These are phyloP conservation scores for Drosophila diplacantha DNA, from an alignment of 2,888 invertebrate species.

Conservation along the genomic window DNA sequence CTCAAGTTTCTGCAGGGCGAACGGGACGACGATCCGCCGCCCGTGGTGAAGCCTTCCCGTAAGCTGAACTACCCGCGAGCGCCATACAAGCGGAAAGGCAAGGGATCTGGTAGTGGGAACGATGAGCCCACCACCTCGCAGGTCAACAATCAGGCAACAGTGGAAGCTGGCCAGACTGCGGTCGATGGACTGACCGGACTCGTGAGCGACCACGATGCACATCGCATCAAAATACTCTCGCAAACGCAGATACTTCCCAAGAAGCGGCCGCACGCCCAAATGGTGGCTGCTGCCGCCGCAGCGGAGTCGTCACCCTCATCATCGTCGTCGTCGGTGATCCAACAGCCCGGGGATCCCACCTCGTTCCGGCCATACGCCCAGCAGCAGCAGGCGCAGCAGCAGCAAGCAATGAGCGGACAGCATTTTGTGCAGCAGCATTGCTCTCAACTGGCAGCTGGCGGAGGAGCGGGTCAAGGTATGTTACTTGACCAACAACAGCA, in stretches of 20 bases:
- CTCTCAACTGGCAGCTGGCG: constrained; percentile 62
- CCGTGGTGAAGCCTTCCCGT: constrained; percentile 78
- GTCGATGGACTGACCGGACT: constrained; percentile 51
- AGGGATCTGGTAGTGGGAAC: constrained; percentile 39
- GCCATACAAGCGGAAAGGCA: constrained; percentile 61
- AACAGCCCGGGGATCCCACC: constrained; percentile 67
- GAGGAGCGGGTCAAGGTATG: constrained; percentile 73
- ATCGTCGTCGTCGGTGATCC: constrained; percentile 73
- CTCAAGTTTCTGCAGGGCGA: constrained; percentile 87
- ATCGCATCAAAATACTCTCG: constrained; percentile 77
- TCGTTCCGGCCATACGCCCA: constrained; percentile 75
- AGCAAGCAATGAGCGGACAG: constrained; percentile 51
- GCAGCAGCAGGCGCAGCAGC: constrained; percentile 67
- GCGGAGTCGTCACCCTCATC: constrained; percentile 75
- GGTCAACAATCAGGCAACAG: constrained; percentile 40
- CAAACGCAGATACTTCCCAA: constrained; percentile 77
- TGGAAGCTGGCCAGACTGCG: constrained; percentile 17
- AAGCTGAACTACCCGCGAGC: constrained; percentile 75
- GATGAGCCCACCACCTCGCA: constrained; percentile 62
- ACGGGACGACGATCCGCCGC: constrained; percentile 88
- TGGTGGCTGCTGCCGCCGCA: constrained; percentile 76
- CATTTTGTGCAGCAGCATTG: constrained; percentile 73
- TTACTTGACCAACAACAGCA: constrained; percentile 77
- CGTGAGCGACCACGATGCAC: constrained; percentile 73
- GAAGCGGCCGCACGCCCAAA: constrained; percentile 77